phyloP scores from a whole-genome alignment of 2,888 invertebrate genomes.

The Athripsodes cinereus region DNA sequence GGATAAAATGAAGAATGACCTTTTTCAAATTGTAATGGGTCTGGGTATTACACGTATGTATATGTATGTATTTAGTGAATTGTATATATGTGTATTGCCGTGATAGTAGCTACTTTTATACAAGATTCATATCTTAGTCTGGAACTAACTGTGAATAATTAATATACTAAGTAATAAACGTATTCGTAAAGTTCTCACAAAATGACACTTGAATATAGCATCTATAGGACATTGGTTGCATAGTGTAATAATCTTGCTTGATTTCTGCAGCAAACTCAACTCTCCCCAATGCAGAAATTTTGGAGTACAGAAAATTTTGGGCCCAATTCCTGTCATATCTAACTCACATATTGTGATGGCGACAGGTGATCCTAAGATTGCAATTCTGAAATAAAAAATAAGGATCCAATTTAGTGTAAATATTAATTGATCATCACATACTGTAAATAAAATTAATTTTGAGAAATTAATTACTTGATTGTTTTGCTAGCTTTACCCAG shows the following conservation, averaged over 20 bases:
- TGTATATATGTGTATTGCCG: too few species aligned
- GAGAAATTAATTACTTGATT: neutral
- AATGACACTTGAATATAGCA: constrained; percentile 3
- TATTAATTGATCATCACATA: too few species aligned
- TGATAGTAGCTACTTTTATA: too few species aligned
- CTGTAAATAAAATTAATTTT: too few species aligned
- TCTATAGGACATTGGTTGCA: constrained; percentile 9
- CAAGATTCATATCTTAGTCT: too few species aligned
- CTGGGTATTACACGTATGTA: too few species aligned
- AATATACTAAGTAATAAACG: too few species aligned
- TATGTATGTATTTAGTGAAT: too few species aligned
- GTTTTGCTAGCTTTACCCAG: constrained; percentile 5
- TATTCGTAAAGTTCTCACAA: constrained; percentile 8
- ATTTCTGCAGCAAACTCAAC: constrained; percentile 6
- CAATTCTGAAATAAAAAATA: constrained; percentile 8
- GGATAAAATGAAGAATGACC: too few species aligned
- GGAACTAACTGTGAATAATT: too few species aligned
- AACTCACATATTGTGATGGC: constrained; percentile 9
- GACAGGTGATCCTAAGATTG: constrained; percentile 8
- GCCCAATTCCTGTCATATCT: constrained; percentile 9
- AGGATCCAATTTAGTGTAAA: too few species aligned
- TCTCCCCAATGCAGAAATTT: constrained; percentile 14
- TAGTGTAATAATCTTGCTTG: neutral
- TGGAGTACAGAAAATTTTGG: neutral
- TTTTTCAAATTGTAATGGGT: too few species aligned